A percentile compares a stretch with the other conserved stretches of the same genome.
phyloP scores from a whole-genome alignment of 2,888 invertebrate genomes.

The Brenthis ino region DNA sequence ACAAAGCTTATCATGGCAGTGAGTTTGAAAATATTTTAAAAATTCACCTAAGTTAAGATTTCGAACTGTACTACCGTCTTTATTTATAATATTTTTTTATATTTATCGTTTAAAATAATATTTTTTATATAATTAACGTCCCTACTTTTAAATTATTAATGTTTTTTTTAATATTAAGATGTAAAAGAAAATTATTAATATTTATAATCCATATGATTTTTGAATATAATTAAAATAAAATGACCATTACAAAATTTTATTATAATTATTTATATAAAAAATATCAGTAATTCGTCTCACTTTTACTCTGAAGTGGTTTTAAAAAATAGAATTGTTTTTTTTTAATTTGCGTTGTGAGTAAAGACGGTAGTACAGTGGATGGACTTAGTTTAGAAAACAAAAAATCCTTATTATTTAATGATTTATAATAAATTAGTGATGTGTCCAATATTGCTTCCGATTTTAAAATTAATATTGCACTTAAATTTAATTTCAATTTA shows the following conservation, averaged over 20 bases:
- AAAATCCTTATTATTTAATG: slow-evolving; percentile 2
- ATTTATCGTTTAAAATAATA: too few species aligned
- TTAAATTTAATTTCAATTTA: slow-evolving; percentile 45
- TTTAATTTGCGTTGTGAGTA: not conserved
- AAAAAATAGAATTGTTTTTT: too few species aligned
- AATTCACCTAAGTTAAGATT: not conserved
- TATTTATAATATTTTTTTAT: not conserved
- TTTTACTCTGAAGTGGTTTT: too few species aligned
- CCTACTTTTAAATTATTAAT: too few species aligned
- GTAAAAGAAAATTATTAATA: too few species aligned
- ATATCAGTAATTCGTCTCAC: too few species aligned
- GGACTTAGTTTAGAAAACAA: slow-evolving; percentile 2
- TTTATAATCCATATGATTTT: too few species aligned
- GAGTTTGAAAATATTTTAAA: slow-evolving; percentile 6
- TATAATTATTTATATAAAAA: too few species aligned
- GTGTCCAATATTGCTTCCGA: slow-evolving; percentile 73
- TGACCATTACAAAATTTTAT: too few species aligned
- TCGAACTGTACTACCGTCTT: slow-evolving; percentile 11
- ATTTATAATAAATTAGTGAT: slow-evolving; percentile 49
- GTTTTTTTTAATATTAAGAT: too few species aligned
- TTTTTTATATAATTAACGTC: too few species aligned
- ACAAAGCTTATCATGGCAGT: slow-evolving; percentile 20
- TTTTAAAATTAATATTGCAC: slow-evolving; percentile 76
- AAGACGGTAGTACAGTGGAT: slow-evolving; percentile 1
- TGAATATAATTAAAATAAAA: too few species aligned